Evolutionary conservation across 2,113 vertebrate genomes (phyloP).

Genomic region (Protomyctophum bolini): DNA sequence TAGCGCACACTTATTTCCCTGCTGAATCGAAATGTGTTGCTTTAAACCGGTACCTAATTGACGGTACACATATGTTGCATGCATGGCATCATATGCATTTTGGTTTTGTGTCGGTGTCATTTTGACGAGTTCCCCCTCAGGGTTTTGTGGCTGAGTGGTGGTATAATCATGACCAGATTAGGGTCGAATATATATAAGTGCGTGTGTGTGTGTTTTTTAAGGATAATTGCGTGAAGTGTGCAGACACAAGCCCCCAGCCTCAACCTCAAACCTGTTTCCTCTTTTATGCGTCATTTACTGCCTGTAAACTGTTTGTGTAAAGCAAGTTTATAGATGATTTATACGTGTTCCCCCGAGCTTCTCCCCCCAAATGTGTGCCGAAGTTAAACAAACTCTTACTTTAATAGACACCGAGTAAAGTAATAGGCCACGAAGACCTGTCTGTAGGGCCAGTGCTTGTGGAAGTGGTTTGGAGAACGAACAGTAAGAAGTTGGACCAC

Average conservation of each 20-base stretch:
- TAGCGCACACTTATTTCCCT: conserved; percentile 42
- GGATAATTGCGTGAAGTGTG: conserved; percentile 38
- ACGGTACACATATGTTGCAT: conserved; percentile 8
- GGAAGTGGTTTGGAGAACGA: conserved; percentile 32
- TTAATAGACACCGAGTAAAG: conserved; percentile 43
- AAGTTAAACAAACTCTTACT: conserved; percentile 56
- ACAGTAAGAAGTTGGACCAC: conserved; percentile 12
- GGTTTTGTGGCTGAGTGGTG: conserved; percentile 6
- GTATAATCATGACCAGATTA: conserved; percentile 35
- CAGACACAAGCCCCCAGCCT: conserved; percentile 40
- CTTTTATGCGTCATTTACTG: conserved; percentile 73
- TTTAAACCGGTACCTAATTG: conserved; percentile 45
- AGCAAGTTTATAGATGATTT: conserved; percentile 72
- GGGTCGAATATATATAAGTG: conserved; percentile 14
- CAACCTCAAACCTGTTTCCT: conserved; percentile 64
- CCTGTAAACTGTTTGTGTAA: conserved; percentile 72
- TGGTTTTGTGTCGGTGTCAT: conserved; percentile 29
- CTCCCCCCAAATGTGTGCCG: conserved; percentile 47
- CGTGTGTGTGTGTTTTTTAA: conserved; percentile 5
- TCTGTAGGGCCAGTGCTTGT: conserved; percentile 32
- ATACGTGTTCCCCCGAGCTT: conserved; percentile 41
- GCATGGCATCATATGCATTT: background rate
- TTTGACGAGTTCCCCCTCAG: conserved; percentile 17
- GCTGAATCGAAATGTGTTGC: conserved; percentile 32
- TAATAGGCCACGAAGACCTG: conserved; percentile 39